Conservation (phyloP, 2,797 vertebrate species). For the Hydrolagus colliei region DNA sequence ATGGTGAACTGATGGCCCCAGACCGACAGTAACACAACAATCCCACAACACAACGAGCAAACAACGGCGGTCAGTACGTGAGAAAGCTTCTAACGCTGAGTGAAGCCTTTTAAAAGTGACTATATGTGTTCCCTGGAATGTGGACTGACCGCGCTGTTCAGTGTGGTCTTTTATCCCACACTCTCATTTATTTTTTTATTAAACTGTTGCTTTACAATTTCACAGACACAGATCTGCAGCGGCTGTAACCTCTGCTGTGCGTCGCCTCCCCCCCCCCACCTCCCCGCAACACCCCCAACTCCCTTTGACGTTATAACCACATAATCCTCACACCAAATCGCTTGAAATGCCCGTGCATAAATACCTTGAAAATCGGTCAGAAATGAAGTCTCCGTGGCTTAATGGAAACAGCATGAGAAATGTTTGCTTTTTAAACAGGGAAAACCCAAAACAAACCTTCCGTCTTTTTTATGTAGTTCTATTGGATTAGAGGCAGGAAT, state of each 20-base stretch:
- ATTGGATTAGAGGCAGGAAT: slow-evolving; percentile 41
- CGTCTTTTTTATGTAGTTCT: slow-evolving; percentile 36
- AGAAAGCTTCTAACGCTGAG: too few relatives aligned
- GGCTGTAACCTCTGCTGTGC: slow-evolving; percentile 17
- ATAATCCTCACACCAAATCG: slow-evolving; percentile 34
- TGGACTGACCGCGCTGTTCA: too few relatives aligned
- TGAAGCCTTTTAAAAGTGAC: too few relatives aligned
- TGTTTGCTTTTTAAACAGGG: slow-evolving; percentile 35
- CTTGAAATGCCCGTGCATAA: slow-evolving; percentile 34
- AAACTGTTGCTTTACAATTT: slow-evolving; percentile 33
- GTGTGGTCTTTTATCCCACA: too few relatives aligned
- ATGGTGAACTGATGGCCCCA: too few relatives aligned
- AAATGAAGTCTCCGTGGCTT: not conserved
- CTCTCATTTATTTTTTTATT: not conserved
- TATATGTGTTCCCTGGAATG: too few relatives aligned
- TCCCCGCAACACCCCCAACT: slow-evolving; percentile 34
- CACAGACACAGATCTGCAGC: slow-evolving; percentile 34
- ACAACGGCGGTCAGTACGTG: too few relatives aligned
- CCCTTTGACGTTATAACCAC: slow-evolving; percentile 34
- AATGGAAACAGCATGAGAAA: slow-evolving; percentile 18
- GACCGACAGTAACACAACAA: too few relatives aligned
- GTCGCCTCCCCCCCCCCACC: not conserved
- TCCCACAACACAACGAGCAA: too few relatives aligned
- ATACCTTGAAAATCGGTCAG: slow-evolving; percentile 33
- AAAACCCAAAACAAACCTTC: slow-evolving; percentile 31